These are phyloP conservation scores for Acanthopleura granulata DNA, from an alignment of 2,888 invertebrate species.

Conservation along the genomic window DNA sequence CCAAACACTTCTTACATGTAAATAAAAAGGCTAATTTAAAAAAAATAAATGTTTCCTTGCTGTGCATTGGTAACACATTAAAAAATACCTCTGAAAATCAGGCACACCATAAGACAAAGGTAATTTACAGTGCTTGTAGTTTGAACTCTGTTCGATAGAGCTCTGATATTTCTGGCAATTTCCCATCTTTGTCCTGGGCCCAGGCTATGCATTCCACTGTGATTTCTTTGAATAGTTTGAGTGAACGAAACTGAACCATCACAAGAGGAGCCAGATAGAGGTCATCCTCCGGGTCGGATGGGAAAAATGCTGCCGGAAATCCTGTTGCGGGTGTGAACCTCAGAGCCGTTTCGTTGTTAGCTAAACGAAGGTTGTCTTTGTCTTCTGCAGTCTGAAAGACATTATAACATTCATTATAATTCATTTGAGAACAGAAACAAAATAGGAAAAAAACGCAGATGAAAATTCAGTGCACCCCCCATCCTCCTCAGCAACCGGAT, in stretches of 20 bases:
- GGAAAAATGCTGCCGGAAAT: neutral
- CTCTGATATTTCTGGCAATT: neutral
- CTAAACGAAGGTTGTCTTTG: neutral
- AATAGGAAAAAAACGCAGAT: too few relatives aligned
- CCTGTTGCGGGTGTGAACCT: neutral
- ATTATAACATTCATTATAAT: neutral
- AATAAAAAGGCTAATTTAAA: too few relatives aligned
- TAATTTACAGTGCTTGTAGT: neutral
- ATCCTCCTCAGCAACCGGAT: too few relatives aligned
- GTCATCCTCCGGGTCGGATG: neutral
- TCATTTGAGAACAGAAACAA: too few relatives aligned
- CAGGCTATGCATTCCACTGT: neutral
- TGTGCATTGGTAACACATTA: too few relatives aligned
- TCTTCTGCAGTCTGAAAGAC: neutral
- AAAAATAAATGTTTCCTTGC: too few relatives aligned
- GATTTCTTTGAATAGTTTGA: neutral
- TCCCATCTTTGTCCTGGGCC: neutral
- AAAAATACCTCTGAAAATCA: too few relatives aligned
- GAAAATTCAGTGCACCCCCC: too few relatives aligned
- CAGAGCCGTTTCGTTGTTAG: neutral
- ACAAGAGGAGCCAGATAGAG: neutral
- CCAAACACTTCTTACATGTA: too few relatives aligned
- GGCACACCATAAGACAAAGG: neutral
- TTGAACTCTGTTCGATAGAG: neutral
- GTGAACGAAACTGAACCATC: conserved; percentile 1